Conservation (phyloP, 2,113 vertebrate species). For the Tor tambroides region DNA sequence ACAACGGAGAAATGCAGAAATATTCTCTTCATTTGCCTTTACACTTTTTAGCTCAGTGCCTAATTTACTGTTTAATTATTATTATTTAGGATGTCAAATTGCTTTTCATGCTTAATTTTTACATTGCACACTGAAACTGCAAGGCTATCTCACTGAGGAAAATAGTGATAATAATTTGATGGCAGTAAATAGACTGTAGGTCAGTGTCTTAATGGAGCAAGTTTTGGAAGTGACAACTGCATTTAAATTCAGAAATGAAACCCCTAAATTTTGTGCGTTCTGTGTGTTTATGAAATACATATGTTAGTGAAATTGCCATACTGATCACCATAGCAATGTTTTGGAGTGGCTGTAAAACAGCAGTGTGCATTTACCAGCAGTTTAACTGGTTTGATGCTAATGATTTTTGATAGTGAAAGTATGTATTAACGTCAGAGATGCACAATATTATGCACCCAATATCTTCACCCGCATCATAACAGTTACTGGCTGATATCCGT, state of each 20-base stretch:
- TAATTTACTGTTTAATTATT: slow-evolving; percentile 4
- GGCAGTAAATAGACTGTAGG: not conserved
- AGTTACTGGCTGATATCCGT: not conserved
- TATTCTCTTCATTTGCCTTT: not conserved
- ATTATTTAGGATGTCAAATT: not conserved
- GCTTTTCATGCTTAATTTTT: not conserved
- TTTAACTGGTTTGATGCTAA: not conserved
- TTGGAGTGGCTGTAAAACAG: not conserved
- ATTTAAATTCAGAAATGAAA: not conserved
- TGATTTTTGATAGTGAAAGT: not conserved
- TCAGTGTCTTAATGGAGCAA: not conserved
- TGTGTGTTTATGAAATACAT: not conserved
- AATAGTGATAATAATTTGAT: not conserved
- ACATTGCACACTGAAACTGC: not conserved
- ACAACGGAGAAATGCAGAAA: slow-evolving; percentile 8
- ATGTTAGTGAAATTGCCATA: not conserved
- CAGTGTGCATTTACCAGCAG: not conserved
- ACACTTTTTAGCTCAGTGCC: not conserved
- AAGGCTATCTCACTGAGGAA: not conserved
- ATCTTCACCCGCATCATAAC: not conserved
- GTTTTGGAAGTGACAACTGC: not conserved
- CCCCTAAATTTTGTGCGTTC: not conserved
- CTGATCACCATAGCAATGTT: not conserved
- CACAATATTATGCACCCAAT: not conserved
- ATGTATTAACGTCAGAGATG: not conserved